Percentiles rank a stretch among this genome's conserved stretches.
phyloP scores from a whole-genome alignment of 2,888 invertebrate species.

The Hemistola chrysoprasaria region DNA sequence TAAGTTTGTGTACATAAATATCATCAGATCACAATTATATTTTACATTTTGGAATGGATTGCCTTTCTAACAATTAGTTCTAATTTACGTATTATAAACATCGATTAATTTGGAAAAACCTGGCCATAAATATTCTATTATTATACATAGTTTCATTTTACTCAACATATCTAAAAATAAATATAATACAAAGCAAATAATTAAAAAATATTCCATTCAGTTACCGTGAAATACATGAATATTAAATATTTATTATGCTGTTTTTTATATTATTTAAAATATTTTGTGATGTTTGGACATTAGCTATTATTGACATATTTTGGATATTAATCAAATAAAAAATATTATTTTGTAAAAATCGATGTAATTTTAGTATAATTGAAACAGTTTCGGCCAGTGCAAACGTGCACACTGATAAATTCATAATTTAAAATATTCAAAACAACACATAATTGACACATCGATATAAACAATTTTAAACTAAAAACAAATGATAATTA shows the following conservation, averaged over 20 bases:
- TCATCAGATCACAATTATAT: conserved; percentile 17
- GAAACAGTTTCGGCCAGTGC: too few species aligned
- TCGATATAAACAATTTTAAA: conserved; percentile 27
- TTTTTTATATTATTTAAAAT: too few species aligned
- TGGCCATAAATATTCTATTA: conserved; percentile 1
- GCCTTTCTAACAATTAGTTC: conserved; percentile 4
- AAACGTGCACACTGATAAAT: too few species aligned
- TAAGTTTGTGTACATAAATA: conserved; percentile 6
- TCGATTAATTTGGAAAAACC: conserved; percentile 1
- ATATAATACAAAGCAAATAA: not conserved
- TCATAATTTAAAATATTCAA: conserved; percentile 1
- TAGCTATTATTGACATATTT: too few species aligned
- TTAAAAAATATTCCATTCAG: too few species aligned
- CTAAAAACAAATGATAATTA: conserved; percentile 26
- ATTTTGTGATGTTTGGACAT: too few species aligned
- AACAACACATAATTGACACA: conserved; percentile 28
- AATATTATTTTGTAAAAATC: too few species aligned
- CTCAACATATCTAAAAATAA: conserved; percentile 3
- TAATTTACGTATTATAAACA: conserved; percentile 3
- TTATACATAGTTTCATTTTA: not conserved
- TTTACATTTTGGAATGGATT: conserved; percentile 27
- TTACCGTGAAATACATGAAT: too few species aligned
- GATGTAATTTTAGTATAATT: too few species aligned
- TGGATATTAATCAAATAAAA: too few species aligned
- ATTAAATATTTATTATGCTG: too few species aligned